Percentiles rank a stretch among this genome's conserved stretches.
phyloP scores from a whole-genome alignment of 2,888 invertebrate genomes.

The Actias luna region DNA sequence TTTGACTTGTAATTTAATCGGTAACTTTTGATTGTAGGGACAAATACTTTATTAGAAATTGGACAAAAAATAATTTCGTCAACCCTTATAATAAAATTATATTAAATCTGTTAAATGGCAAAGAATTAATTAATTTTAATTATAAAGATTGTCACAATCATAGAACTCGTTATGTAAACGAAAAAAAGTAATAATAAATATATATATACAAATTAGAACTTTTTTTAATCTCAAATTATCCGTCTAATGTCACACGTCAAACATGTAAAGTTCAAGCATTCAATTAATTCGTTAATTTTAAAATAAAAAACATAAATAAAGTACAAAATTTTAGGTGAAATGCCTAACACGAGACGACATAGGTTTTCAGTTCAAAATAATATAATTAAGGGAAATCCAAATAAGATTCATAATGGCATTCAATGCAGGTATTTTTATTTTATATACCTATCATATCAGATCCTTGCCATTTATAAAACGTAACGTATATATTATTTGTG shows the following conservation, averaged over 20 bases:
- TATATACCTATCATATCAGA: not conserved
- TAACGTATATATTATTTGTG: too few species aligned
- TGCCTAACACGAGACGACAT: conserved; percentile 69
- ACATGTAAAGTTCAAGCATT: conserved; percentile 28
- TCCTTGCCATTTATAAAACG: too few species aligned
- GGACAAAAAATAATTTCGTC: too few species aligned
- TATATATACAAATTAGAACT: not conserved
- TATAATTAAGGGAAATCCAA: conserved; percentile 37
- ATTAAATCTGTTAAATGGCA: not conserved
- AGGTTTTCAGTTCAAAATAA: conserved; percentile 68
- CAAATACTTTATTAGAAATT: too few species aligned
- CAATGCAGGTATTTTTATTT: conserved; percentile 46
- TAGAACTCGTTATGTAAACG: not conserved
- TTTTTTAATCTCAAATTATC: not conserved
- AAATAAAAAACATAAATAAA: conserved; percentile 28
- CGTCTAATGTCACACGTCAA: conserved; percentile 21
- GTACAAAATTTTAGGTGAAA: conserved; percentile 52
- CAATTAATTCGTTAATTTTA: conserved; percentile 25
- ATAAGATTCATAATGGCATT: conserved; percentile 48
- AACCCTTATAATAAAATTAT: too few species aligned
- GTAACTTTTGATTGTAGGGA: too few species aligned
- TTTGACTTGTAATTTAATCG: too few species aligned
- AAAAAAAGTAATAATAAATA: not conserved
- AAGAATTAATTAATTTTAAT: not conserved
- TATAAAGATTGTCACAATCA: too few species aligned